These are phyloP conservation scores for Graphium colonna DNA, from an alignment of 2,888 invertebrate genomes.

Conservation along the genomic window DNA sequence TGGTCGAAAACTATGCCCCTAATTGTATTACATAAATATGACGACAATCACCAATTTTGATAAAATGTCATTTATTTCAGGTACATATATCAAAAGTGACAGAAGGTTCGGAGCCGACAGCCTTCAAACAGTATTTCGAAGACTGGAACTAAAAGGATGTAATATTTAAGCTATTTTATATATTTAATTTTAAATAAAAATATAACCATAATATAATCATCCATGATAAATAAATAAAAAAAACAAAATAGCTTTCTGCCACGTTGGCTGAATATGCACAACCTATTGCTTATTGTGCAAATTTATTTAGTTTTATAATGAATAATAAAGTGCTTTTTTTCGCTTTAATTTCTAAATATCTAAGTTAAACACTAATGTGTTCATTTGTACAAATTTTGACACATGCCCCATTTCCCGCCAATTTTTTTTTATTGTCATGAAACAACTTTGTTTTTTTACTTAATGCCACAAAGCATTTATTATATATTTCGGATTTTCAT, in stretches of 20 bases:
- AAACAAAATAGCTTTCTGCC: not conserved
- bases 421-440: too few species aligned
- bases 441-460: not conserved
- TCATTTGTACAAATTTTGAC: too few species aligned
- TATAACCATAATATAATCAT: too few species aligned
- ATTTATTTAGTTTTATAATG: not conserved
- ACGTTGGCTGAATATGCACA: not conserved
- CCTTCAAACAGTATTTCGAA: slow-evolving; percentile 92
- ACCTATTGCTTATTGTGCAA: not conserved
- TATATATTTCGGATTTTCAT: not conserved
- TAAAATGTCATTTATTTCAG: slow-evolving; percentile 43
- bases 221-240: not conserved
- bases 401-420: too few species aligned
- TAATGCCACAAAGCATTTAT: not conserved
- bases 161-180: not conserved
- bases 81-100: slow-evolving; percentile 87
- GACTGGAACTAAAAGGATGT: slow-evolving; percentile 44
- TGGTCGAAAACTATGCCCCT: too few species aligned
- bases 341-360: too few species aligned
- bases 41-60: not conserved
- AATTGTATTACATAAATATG: too few species aligned
- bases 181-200: not conserved
- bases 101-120: slow-evolving; percentile 90
- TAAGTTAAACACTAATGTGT: too few species aligned
- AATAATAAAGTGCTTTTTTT: not conserved